Evolutionary conservation across 2,797 vertebrate species (phyloP), one percentile per base, ranked within the genome.

Genomic region (Microctenopoma steveboyesi): DNA sequence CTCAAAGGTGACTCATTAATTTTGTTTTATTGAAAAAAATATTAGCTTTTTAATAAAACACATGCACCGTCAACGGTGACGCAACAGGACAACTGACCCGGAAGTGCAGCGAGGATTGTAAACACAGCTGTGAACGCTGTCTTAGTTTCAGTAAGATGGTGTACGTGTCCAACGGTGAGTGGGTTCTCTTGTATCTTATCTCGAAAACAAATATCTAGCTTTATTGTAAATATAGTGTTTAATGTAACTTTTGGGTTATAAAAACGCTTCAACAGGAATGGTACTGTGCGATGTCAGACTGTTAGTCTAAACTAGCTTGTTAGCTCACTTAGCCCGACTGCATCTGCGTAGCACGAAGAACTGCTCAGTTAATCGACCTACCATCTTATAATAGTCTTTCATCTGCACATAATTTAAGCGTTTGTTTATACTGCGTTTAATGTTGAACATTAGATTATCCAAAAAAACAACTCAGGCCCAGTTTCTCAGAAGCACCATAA

Each of bases 101-200:
- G 88, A 89, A 90, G 73, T 67, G 30, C 3, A 58, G 15, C 12
- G 16, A 37, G 5, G 43, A 11, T 15, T 9, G 57, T 78, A 86
- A 89, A 90, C 84, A 86, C 66, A 87, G 59, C 64, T 66, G 62
- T 49, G 11, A n/a, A 16, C 7, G 58, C 54, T 58, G 62, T 35
- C 52, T 15, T 42, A 15, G 9, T 33, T 27, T 47, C 14, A 2
- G 0, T 18, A 86, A 86, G 55, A 95, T 94, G 94, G 92, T 93
- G 87, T 94, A 95, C 90, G 93, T 95, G 90, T 92, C 94, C 33
- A 93, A 94, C 47, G 94, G 93, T 94, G 63, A 93, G 93, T 86
- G 54, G 37, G 51, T 67, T 76, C 13, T 30, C 1, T 0, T 7
- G 11, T 47, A 4, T 53, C 25, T 25, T 45, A 1, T 3, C 1